Percentiles rank a stretch among this genome's conserved stretches.
phyloP scores from a whole-genome alignment of 2,888 invertebrate species.

The Caenorhabditis sp. region DNA sequence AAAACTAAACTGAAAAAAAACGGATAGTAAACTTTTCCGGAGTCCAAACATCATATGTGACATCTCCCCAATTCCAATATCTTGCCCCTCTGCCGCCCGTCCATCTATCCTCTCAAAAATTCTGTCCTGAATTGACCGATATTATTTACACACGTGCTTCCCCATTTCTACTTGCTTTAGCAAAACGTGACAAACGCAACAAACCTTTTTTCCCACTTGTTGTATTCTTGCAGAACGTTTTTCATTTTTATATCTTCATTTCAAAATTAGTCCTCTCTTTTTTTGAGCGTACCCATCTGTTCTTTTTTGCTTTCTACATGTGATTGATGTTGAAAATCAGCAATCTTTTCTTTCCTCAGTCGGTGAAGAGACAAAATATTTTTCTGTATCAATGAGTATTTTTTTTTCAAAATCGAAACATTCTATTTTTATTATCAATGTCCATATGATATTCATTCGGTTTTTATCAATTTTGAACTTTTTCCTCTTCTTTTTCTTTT shows the following conservation, averaged over 20 bases:
- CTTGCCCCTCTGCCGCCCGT: neutral
- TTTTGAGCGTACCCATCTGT: neutral
- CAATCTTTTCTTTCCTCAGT: neutral
- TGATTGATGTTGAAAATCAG: conserved; percentile 1
- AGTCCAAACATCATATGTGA: neutral
- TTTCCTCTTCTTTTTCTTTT: neutral
- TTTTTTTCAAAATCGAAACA: too few relatives aligned
- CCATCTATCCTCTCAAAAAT: neutral
- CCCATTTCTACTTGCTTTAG: neutral
- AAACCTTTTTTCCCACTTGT: neutral
- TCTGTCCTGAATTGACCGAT: neutral
- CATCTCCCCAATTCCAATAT: neutral
- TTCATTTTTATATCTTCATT: neutral
- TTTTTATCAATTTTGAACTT: neutral
- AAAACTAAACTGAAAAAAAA: neutral
- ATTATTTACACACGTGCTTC: conserved; percentile 1
- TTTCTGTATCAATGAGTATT: too few relatives aligned
- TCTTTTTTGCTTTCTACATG: neutral
- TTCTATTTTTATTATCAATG: neutral
- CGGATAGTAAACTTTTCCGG: too few relatives aligned
- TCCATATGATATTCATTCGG: neutral
- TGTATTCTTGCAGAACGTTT: neutral
- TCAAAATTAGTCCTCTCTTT: neutral
- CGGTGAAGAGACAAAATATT: too few relatives aligned
- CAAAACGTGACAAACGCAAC: neutral